Base-by-base conservation (phyloP, 2,888 invertebrate genomes). In the Chrysolina americana region DNA sequence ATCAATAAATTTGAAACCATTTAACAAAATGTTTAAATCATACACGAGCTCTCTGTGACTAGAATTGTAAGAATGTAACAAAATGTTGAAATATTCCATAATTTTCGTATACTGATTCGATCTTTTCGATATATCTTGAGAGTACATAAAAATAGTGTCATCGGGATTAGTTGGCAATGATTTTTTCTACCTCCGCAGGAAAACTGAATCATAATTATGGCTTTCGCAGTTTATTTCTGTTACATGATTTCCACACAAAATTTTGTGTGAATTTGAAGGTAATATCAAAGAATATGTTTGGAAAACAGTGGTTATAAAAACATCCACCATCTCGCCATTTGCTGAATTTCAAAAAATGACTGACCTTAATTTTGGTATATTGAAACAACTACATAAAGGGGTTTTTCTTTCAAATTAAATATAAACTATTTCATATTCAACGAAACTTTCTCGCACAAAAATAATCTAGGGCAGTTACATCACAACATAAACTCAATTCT, bases 61-160 rank as follows among this genome's bases (percentile, higher is more conserved):
- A 53, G 5, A 53, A 53, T 53, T 15, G 21, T 11, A 53, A 53
- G 21, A 53, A 53, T 21, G 53, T 53, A 53, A 13, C 53, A 53
- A 53, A 53, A 15, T 44, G 21, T 53, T 21, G 53, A 53, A 10
- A 11, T 13, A 13, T 21, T 3, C 36, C 8, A 36, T 0, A 36
- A 36, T 8, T 36, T 36, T 3, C 3, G 13, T 53, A 13, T 11
- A 1, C 10, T 53, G 53, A 21, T 19, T 53, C 19, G 21, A 21
- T 9, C 11, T 53, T 53, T 53, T 2, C 10, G 11, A 21, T 53
- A 53, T 21, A 53, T 53, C 19, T 53, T 21, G 19, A 23, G 53
- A 53, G 13, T 53, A 48, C 48, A 17, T 48, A 17, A 10, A 6
- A 21, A 21, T 21, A 21, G 21, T 53, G 53, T 53, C 53, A 53